Conservation (phyloP, 2,797 vertebrate genomes). For the Oreochromis mossambicus region DNA sequence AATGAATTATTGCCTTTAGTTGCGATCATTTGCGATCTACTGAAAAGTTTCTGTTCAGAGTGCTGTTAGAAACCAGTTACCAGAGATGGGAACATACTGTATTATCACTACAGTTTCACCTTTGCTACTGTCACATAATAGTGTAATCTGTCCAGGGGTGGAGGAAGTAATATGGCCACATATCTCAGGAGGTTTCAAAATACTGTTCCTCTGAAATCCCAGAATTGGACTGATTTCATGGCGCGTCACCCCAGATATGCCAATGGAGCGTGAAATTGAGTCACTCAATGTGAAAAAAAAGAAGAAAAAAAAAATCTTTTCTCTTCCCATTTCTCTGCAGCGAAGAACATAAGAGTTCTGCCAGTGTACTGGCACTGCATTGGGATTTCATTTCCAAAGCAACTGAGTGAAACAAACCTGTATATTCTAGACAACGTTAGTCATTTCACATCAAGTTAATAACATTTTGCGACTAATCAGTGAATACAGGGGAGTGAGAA, state of each 20-base stretch:
- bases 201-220: constrained; percentile 81
- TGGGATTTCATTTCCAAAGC: constrained; percentile 59
- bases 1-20: constrained; percentile 20
- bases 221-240: constrained; percentile 83
- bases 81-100: constrained; percentile 37
- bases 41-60: constrained; percentile 28
- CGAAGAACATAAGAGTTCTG: constrained; percentile 36
- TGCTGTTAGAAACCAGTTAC: constrained; percentile 49
- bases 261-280: constrained; percentile 84
- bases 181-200: constrained; percentile 81
- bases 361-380: constrained; percentile 28
- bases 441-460: constrained; percentile 41
- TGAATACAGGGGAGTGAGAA: constrained; percentile 9
- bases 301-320: constrained; percentile 62
- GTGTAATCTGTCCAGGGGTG: constrained; percentile 72
- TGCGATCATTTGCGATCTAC: constrained; percentile 40
- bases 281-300: constrained; percentile 77
- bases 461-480: constrained; percentile 44
- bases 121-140: constrained; percentile 71
- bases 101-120: constrained; percentile 58
- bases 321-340: constrained; percentile 53
- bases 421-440: constrained; percentile 39
- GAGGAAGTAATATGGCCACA: constrained; percentile 76
- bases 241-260: constrained; percentile 78
- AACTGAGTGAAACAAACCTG: constrained; percentile 57